phyloP scores from a whole-genome alignment of 1,140 invertebrate genomes.

The Drosophila orosa region DNA sequence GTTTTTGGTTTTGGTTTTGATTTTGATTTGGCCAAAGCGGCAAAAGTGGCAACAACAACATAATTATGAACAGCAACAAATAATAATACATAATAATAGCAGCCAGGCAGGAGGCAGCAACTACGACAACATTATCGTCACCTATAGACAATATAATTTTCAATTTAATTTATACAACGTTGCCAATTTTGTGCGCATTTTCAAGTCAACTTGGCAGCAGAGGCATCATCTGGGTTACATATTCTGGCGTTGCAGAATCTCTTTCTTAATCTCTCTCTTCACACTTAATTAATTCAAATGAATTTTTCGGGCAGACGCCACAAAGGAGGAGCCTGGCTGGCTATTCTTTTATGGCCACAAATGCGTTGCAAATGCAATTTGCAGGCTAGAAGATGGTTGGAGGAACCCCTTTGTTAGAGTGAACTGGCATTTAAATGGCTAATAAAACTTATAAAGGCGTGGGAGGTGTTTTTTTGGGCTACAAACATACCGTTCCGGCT shows the following conservation, averaged over 20 bases:
- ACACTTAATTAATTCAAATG: conserved; percentile 46
- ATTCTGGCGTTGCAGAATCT: conserved; percentile 39
- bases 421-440: conserved; percentile 19
- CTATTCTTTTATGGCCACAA: conserved; percentile 15
- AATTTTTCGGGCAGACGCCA: conserved; percentile 14
- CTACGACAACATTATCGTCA: conserved; percentile 78
- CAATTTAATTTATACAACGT: conserved; percentile 74
- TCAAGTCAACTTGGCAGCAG: no score
- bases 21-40: conserved; percentile 45
- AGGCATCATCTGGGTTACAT: no score
- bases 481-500: conserved; percentile 70
- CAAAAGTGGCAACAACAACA: conserved; percentile 70
- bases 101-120: conserved; percentile 6
- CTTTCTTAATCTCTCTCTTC: conserved; percentile 22
- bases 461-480: conserved; percentile 7
- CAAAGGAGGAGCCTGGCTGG: conserved; percentile 3
- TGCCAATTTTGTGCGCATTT: conserved; percentile 56
- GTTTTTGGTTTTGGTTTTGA: conserved; percentile 27
- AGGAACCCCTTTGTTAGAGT: conserved; percentile 50
- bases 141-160: conserved; percentile 81
- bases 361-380: conserved; percentile 36
- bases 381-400: no score
- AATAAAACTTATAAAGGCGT: conserved; percentile 39
- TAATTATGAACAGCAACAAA: conserved; percentile 66
- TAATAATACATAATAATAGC: conserved; percentile 67